Percentiles rank a stretch among this genome's conserved stretches.
phyloP scores from a whole-genome alignment of 2,797 vertebrate genomes.

The Macropodus opercularis region DNA sequence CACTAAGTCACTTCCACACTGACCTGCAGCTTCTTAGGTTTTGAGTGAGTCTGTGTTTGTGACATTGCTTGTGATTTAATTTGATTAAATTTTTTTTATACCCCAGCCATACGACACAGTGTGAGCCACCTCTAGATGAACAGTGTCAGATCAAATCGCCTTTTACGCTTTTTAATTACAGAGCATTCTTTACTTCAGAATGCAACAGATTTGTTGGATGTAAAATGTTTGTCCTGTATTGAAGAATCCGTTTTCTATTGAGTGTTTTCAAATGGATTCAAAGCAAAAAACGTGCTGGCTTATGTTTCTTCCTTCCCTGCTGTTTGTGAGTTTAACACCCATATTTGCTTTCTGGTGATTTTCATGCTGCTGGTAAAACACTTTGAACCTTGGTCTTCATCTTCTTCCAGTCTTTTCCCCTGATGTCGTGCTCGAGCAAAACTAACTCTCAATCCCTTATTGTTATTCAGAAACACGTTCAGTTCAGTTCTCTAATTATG shows the following conservation, averaged over 20 bases:
- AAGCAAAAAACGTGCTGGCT: too few relatives aligned
- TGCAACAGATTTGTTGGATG: too few relatives aligned
- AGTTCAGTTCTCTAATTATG: conserved; percentile 21
- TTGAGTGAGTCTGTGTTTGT: neutral
- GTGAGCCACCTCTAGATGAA: neutral
- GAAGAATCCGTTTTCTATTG: neutral
- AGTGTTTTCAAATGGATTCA: neutral
- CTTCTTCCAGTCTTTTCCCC: conserved; percentile 16
- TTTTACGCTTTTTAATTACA: neutral
- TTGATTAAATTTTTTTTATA: too few relatives aligned
- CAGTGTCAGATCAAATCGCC: neutral
- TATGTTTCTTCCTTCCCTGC: neutral
- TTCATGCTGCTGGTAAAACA: neutral
- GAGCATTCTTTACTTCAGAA: neutral
- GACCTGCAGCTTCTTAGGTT: neutral
- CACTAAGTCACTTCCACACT: too few relatives aligned
- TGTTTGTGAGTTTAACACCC: conserved; percentile 9
- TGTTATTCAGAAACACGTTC: conserved; percentile 25
- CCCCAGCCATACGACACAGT: too few relatives aligned
- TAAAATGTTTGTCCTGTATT: neutral
- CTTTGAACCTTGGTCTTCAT: neutral
- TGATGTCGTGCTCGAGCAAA: neutral
- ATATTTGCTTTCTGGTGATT: neutral
- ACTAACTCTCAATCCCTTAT: conserved; percentile 19
- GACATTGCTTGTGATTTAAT: neutral